These are phyloP conservation scores for Xylota segnis DNA, from an alignment of 2,888 invertebrate species.

Conservation along the genomic window DNA sequence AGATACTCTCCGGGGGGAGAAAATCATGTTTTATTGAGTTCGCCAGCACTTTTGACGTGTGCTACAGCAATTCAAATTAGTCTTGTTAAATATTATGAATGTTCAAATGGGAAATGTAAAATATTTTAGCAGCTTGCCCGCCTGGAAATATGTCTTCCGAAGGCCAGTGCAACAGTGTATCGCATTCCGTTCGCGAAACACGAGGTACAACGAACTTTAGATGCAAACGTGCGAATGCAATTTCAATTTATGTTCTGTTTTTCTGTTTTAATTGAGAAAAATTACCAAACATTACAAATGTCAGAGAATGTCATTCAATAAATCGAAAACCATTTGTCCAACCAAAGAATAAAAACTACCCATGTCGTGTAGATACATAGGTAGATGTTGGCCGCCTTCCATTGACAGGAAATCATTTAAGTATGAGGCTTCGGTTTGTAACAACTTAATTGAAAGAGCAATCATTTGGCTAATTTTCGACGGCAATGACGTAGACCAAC, in stretches of 20 bases:
- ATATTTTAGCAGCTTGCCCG: not conserved
- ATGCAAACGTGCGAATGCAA: not conserved
- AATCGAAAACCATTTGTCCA: not conserved
- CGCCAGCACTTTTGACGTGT: not conserved
- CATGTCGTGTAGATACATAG: not conserved
- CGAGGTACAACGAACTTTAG: not conserved
- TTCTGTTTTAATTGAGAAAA: not conserved
- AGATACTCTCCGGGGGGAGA: not conserved
- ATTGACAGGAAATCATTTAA: not conserved
- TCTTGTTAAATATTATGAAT: not conserved
- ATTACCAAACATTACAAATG: not conserved
- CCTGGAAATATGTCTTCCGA: not conserved
- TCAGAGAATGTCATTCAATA: not conserved
- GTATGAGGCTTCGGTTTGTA: too few relatives aligned
- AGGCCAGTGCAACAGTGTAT: not conserved
- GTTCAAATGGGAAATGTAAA: not conserved
- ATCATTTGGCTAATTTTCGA: not conserved
- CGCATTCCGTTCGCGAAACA: not conserved
- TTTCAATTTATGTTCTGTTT: not conserved
- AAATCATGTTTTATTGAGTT: slow-evolving; percentile 16
- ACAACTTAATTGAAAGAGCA: not conserved
- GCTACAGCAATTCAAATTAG: not conserved
- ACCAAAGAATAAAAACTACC: not conserved
- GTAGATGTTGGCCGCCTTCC: not conserved
- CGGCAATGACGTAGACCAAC: not conserved